Evolutionary conservation across 2,888 invertebrate genomes (phyloP).

Genomic region (Notocelia uddmanniana): DNA sequence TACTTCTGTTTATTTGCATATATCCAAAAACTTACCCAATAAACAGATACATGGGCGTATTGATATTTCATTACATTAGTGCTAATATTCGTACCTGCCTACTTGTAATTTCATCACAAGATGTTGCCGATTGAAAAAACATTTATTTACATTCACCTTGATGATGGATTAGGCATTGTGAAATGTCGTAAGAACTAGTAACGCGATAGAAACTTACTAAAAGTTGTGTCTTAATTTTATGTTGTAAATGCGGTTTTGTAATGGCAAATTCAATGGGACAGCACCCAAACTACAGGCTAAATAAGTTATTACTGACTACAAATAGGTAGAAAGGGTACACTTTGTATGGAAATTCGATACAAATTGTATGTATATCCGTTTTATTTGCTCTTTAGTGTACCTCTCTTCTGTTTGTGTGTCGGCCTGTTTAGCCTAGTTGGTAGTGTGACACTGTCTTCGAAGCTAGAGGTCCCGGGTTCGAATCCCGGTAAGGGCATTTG

Average conservation of each 20-base stretch:
- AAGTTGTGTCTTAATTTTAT: constrained; percentile 36
- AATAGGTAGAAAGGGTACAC: too few species aligned
- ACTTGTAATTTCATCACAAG: constrained; percentile 20
- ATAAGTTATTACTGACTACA: too few species aligned
- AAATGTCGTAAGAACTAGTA: constrained; percentile 19
- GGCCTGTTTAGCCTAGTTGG: too few species aligned
- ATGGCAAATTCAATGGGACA: neutral
- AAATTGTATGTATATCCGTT: too few species aligned
- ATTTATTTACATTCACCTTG: constrained; percentile 41
- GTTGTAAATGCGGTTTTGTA: constrained; percentile 22
- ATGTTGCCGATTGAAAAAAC: constrained; percentile 24
- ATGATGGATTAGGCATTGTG: constrained; percentile 37
- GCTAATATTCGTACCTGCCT: constrained; percentile 3
- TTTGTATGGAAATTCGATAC: too few species aligned
- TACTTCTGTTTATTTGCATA: neutral
- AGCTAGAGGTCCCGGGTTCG: too few species aligned
- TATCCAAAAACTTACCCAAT: constrained; percentile 6
- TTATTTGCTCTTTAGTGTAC: too few species aligned
- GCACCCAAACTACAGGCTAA: neutral
- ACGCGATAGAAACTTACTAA: constrained; percentile 32
- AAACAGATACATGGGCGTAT: neutral
- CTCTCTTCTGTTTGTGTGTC: too few species aligned
- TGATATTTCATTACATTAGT: neutral
- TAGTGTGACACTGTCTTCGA: too few species aligned
- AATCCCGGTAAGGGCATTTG: too few species aligned